Evolutionary conservation across 37 sponge, comb jelly and placozoan species (phyloP).

Genomic region (Spongilla lacustris): DNA sequence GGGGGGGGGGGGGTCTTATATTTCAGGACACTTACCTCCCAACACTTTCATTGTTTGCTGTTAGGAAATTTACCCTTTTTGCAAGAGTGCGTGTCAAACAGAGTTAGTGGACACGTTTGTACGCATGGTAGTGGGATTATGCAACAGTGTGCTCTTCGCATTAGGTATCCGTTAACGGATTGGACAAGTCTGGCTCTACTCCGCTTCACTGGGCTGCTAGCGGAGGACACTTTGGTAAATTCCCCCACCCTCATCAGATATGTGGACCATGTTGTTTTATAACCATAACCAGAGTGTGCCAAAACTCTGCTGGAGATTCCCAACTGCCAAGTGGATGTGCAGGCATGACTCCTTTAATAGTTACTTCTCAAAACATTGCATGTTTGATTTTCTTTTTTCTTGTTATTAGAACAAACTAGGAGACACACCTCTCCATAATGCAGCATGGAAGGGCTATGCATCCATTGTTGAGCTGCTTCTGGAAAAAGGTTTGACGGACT

Average conservation of each 20-base stretch:
- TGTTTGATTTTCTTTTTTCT: background rate
- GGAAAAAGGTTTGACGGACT: slow-evolving; percentile 57
- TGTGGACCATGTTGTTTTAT: background rate
- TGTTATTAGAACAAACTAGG: slow-evolving; percentile 96
- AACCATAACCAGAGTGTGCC: slow-evolving; percentile 67
- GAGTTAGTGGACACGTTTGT: slow-evolving; percentile 26
- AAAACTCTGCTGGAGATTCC: slow-evolving; percentile 52
- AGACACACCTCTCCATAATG: slow-evolving; percentile 96
- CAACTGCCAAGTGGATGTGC: slow-evolving; percentile 79
- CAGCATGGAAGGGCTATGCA: slow-evolving; percentile 97
- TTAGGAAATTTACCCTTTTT: slow-evolving; percentile 89
- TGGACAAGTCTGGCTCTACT: slow-evolving; percentile 99
- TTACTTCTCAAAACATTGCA: background rate
- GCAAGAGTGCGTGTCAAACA: slow-evolving; percentile 88
- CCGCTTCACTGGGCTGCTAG: slow-evolving; percentile 98
- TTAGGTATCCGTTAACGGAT: slow-evolving; percentile 93
- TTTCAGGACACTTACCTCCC: background rate
- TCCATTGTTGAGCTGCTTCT: slow-evolving; percentile 79
- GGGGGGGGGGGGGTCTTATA: background rate
- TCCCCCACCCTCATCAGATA: background rate
- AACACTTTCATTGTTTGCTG: background rate
- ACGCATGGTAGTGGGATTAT: background rate
- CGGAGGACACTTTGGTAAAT: slow-evolving; percentile 87
- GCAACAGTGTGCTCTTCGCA: background rate
- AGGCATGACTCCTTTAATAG: slow-evolving; percentile 17